Conservation (phyloP, 1,140 invertebrate genomes). For the Centruroides vittatus region DNA sequence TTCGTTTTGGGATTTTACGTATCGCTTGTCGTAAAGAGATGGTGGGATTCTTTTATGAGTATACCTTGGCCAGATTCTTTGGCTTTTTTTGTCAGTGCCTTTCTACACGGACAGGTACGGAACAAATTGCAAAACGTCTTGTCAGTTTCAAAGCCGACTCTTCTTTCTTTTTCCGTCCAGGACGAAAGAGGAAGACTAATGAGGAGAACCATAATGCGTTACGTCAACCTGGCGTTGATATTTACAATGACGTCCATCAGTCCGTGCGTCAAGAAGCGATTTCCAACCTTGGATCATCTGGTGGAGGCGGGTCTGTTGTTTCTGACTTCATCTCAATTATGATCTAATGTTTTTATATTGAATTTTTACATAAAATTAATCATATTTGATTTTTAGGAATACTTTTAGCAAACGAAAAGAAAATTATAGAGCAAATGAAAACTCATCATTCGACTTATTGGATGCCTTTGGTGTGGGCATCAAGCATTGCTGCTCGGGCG, state of each 20-base stretch:
- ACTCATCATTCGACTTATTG: slow-evolving; percentile 82
- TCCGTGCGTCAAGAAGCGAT: slow-evolving; percentile 77
- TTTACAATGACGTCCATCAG: slow-evolving; percentile 70
- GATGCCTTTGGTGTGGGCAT: slow-evolving; percentile 87
- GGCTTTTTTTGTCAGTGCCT: slow-evolving; percentile 66
- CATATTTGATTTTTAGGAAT: slow-evolving; percentile 40
- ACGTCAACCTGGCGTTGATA: slow-evolving; percentile 64
- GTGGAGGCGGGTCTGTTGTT: slow-evolving; percentile 50
- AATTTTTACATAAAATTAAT: no score
- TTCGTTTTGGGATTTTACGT: slow-evolving; percentile 92
- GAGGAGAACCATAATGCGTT: slow-evolving; percentile 70
- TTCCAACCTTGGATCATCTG: slow-evolving; percentile 73
- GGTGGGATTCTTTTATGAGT: slow-evolving; percentile 37
- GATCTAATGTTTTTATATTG: no score
- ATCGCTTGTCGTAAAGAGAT: slow-evolving; percentile 71
- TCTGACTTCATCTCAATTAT: not conserved
- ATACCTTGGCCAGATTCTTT: slow-evolving; percentile 81
- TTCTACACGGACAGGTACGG: slow-evolving; percentile 63
- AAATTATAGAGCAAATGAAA: slow-evolving; percentile 64
- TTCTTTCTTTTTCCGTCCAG: slow-evolving; percentile 9
- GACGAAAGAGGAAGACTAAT: slow-evolving; percentile 76
- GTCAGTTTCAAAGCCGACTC: no score
- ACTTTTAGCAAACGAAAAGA: slow-evolving; percentile 70
- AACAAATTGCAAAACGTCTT: no score
- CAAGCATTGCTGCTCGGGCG: slow-evolving; percentile 64